Evolutionary conservation across 2,113 vertebrate species (phyloP).

Genomic region (Lethenteron camtschaticum): DNA sequence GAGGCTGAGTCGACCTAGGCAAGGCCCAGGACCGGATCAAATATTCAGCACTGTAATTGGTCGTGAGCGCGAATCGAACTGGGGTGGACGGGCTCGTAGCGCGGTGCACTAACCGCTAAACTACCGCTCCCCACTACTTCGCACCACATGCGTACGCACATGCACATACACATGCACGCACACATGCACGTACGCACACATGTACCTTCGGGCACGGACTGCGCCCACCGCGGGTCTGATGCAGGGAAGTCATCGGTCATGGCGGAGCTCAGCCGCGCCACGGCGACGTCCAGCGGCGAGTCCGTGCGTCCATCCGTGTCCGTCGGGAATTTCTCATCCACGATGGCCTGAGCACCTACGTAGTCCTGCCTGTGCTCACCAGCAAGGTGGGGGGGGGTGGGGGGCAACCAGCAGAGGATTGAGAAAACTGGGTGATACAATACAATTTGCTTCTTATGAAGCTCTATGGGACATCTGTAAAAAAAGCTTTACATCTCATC

Average conservation of each 20-base stretch:
- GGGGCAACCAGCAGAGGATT: background rate
- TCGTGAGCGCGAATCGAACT: too few species aligned
- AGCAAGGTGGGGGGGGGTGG: background rate
- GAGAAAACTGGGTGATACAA: background rate
- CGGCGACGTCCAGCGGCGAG: constrained; percentile 38
- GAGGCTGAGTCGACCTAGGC: too few species aligned
- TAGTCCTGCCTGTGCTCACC: constrained; percentile 42
- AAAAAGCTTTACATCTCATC: background rate
- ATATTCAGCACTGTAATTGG: too few species aligned
- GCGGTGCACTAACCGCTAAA: too few species aligned
- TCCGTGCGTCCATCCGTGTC: constrained; percentile 25
- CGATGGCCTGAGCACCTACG: constrained; percentile 42
- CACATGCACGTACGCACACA: too few species aligned
- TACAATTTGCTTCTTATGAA: background rate
- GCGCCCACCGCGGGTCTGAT: constrained; percentile 84
- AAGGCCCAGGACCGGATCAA: too few species aligned
- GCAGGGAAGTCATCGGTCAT: constrained; percentile 86
- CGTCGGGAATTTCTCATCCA: constrained; percentile 43
- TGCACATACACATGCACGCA: background rate
- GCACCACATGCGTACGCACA: too few species aligned
- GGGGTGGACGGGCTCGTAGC: too few species aligned
- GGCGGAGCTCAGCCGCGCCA: constrained; percentile 58
- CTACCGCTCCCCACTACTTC: too few species aligned
- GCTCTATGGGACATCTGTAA: background rate
- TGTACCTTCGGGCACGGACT: constrained; percentile 72